These are phyloP conservation scores for Pyxicephalus adspersus DNA, from an alignment of 2,113 vertebrate species.

Conservation along the genomic window DNA sequence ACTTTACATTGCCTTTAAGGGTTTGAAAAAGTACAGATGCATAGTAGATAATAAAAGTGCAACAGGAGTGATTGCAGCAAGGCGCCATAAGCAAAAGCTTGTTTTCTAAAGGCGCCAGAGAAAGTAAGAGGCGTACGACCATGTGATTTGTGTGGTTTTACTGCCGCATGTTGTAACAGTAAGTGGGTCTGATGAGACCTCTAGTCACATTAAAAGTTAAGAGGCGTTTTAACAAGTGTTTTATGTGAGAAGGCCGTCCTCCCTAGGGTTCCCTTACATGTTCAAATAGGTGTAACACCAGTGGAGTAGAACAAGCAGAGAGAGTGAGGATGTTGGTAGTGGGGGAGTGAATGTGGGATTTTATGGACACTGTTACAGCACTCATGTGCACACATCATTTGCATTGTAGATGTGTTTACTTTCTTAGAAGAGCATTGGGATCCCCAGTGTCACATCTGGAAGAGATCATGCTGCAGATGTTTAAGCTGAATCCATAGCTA, in stretches of 20 bases:
- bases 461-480: constrained; percentile 33
- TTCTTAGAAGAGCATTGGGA: constrained; percentile 3
- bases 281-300: constrained; percentile 15
- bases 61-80: too few relatives aligned
- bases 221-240: constrained; percentile 41
- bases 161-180: not conserved
- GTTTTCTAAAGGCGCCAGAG: not conserved
- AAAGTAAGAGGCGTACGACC: not conserved
- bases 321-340: not conserved
- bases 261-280: constrained; percentile 2
- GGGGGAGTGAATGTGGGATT: not conserved
- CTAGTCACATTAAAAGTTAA: constrained; percentile 12
- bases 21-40: too few relatives aligned
- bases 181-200: not conserved
- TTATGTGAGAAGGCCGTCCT: constrained; percentile 14
- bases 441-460: constrained; percentile 40
- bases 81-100: not conserved
- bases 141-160: not conserved
- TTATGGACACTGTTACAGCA: constrained; percentile 29
- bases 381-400: constrained; percentile 27
- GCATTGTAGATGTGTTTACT: constrained; percentile 37
- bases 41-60: too few relatives aligned
- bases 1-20: too few relatives aligned
- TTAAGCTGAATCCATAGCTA: not conserved
- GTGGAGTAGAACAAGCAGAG: constrained; percentile 38